Percentiles rank a stretch among this genome's conserved stretches.
Conservation (phyloP, 2,888 invertebrate species). For the Chrysolina americana region DNA sequence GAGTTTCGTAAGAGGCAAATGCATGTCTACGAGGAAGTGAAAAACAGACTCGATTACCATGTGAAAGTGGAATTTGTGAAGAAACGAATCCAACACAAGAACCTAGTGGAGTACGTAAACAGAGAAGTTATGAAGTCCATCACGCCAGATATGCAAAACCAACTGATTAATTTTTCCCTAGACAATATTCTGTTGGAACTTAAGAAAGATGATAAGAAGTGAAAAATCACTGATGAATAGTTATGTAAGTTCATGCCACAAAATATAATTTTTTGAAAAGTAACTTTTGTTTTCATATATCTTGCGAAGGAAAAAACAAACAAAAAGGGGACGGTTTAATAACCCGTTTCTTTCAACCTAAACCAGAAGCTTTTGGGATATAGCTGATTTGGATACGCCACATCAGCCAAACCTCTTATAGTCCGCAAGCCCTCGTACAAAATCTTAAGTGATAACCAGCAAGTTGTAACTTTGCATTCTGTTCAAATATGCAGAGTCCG, state of each 20-base stretch:
- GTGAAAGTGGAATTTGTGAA: conserved; percentile 85
- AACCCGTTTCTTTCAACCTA: too few species aligned
- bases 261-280: not conserved
- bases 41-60: conserved; percentile 91
- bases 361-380: too few species aligned
- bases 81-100: conserved; percentile 87
- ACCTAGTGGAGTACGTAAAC: conserved; percentile 92
- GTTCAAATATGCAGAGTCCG: too few species aligned
- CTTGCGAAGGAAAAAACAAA: not conserved
- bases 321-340: too few species aligned
- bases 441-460: too few species aligned
- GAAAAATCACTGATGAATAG: not conserved
- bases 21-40: conserved; percentile 77
- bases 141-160: conserved; percentile 57
- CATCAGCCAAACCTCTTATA: too few species aligned
- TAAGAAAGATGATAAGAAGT: conserved; percentile 37
- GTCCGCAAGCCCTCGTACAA: too few species aligned
- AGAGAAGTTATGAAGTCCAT: conserved; percentile 55
- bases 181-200: conserved; percentile 50
- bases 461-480: too few species aligned
- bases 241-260: not conserved
- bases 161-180: conserved; percentile 53
- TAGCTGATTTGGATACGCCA: too few species aligned
- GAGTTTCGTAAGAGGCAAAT: conserved; percentile 81
- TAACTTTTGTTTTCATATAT: not conserved